Evolutionary conservation across 2,888 invertebrate species (phyloP).

Genomic region (Dendrolimus houi): DNA sequence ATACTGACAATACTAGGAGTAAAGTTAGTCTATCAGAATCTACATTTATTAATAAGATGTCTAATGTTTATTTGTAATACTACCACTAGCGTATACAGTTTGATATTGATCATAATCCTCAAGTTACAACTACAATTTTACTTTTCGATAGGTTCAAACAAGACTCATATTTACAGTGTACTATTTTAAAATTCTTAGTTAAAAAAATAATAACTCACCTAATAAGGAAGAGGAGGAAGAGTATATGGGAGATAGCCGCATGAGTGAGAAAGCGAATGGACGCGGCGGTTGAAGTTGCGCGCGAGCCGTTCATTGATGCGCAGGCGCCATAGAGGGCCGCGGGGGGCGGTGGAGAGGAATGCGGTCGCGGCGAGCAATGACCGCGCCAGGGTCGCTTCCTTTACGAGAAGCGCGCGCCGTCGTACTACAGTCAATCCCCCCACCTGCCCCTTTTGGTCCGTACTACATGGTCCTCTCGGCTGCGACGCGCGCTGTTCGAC

Average conservation of each 20-base stretch:
- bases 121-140: too few species aligned
- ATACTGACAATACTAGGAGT: too few species aligned
- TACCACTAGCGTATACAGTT: too few species aligned
- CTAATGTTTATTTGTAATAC: too few species aligned
- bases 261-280: slow-evolving; percentile 49
- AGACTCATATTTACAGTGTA: too few species aligned
- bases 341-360: slow-evolving; percentile 59
- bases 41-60: too few species aligned
- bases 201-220: too few species aligned
- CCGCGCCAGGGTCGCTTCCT: slow-evolving; percentile 76
- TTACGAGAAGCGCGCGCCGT: slow-evolving; percentile 72
- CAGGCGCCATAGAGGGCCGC: slow-evolving; percentile 49
- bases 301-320: slow-evolving; percentile 73
- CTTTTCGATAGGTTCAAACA: too few species aligned
- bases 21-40: too few species aligned
- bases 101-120: too few species aligned
- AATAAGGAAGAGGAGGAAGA: slow-evolving; percentile 4
- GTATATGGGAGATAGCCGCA: slow-evolving; percentile 27
- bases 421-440: slow-evolving; percentile 64
- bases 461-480: slow-evolving; percentile 60
- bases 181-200: too few species aligned
- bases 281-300: slow-evolving; percentile 55
- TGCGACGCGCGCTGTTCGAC: slow-evolving; percentile 67
- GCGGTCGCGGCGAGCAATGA: slow-evolving; percentile 75
- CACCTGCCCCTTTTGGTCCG: slow-evolving; percentile 36